A percentile compares a stretch with the other conserved stretches of the same genome.
phyloP scores from a whole-genome alignment of 2,797 vertebrate genomes.

The Babyrousa celebensis region DNA sequence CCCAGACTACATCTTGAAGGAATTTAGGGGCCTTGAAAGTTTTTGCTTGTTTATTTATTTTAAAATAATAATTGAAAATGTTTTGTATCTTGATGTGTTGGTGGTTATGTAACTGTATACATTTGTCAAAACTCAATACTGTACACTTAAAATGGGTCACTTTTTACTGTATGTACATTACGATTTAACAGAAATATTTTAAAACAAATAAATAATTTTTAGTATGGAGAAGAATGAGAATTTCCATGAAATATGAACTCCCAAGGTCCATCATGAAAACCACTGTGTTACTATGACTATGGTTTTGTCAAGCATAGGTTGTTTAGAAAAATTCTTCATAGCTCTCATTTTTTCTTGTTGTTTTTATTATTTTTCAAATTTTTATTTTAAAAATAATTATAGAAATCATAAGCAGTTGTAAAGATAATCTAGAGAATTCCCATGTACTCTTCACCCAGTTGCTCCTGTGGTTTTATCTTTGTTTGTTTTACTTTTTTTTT shows the following conservation, averaged over 20 bases:
- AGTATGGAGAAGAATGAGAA: background rate
- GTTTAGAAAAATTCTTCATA: conserved; percentile 23
- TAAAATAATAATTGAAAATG: background rate
- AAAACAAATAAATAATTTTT: background rate
- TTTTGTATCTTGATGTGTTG: background rate
- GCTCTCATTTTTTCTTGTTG: too few species aligned
- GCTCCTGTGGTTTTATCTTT: too few species aligned
- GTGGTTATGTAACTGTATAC: background rate
- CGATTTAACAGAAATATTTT: conserved; percentile 20
- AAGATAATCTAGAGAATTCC: too few species aligned
- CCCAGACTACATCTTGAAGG: background rate
- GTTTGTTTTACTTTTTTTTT: too few species aligned
- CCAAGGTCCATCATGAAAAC: background rate
- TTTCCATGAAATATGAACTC: background rate
- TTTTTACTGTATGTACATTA: background rate
- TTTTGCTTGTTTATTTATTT: background rate
- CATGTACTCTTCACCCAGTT: too few species aligned
- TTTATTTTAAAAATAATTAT: too few species aligned
- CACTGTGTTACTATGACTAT: background rate
- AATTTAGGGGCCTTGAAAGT: background rate
- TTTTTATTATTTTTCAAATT: too few species aligned
- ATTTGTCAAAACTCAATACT: background rate
- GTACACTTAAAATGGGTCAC: background rate
- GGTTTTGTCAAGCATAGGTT: background rate
- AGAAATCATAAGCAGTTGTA: too few species aligned